Percentiles rank a stretch among this genome's conserved stretches.
These are phyloP conservation scores for Yasuhikotakia modesta DNA, from an alignment of 2,797 vertebrate genomes.

Conservation along the genomic window DNA sequence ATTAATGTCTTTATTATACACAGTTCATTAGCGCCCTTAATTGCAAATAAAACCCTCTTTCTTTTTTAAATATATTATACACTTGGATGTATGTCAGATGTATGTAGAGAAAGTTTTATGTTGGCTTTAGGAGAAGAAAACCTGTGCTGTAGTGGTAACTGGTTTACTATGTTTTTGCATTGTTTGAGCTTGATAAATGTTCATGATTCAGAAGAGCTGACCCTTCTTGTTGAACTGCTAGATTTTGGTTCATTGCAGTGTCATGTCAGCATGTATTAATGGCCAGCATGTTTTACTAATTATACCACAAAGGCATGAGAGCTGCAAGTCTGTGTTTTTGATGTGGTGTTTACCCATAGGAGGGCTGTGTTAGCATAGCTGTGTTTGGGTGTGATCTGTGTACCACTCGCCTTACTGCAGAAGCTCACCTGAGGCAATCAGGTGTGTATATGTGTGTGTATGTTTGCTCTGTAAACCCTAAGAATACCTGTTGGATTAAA, in stretches of 20 bases:
- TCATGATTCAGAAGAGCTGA: constrained; percentile 27
- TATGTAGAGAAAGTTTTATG: no score
- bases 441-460: constrained; percentile 36
- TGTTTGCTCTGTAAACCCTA: constrained; percentile 2
- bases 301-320: constrained; percentile 63
- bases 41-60: no score
- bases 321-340: constrained; percentile 65
- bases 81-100: no score
- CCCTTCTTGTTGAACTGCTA: constrained; percentile 58
- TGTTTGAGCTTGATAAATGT: no score
- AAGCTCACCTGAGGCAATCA: constrained; percentile 51
- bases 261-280: constrained; percentile 85
- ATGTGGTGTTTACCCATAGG: constrained; percentile 82
- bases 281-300: constrained; percentile 79
- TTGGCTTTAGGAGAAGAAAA: no score
- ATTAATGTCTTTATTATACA: no score
- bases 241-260: constrained; percentile 72
- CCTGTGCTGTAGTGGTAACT: no score
- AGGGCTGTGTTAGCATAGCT: constrained; percentile 68
- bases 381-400: constrained; percentile 58
- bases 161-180: no score
- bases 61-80: no score
- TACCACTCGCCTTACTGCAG: constrained; percentile 36
- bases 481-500: constrained; percentile 8
- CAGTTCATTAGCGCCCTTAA: no score